Evolutionary conservation across 2,888 invertebrate genomes (phyloP), one percentile per base, ranked within the genome.

Genomic region (Phania funesta): DNA sequence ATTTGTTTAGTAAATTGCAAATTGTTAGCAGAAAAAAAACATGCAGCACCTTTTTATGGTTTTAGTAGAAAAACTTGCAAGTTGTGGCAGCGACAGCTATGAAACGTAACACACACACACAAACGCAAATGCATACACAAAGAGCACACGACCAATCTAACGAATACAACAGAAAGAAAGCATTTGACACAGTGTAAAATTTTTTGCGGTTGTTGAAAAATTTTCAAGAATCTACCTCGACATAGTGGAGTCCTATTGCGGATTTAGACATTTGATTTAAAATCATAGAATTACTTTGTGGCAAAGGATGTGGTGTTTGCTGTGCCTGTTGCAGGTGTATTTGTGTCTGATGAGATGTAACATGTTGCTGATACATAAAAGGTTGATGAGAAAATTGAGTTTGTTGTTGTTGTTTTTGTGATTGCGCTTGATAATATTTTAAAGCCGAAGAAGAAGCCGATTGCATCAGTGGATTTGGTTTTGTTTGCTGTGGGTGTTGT

Each of bases 201-300:
- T 46, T n/a, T n/a, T 50, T 48, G 7, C 29, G n/a, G 18, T 38
- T 29, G 29, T 65, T 46, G 68, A 60, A 70, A 78, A 78, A 68
- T 32, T 54, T 75, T 71, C 64, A 76, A 84, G 86, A 87, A 88
- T 90, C 90, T 90, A 90, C 90, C 90, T 90, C 90, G 87, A 87
- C 87, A 86, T 87, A 90, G 85, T 90, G 89, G 84, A 88, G 86
- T 58, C 88, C 89, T 85, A 87, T 84, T 80, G 87, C 87, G 80
- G 91, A 90, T 85, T 90, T 89, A 76, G 90, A 89, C 90, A 90
- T 90, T 88, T 89, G 89, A 87, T 84, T 89, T 83, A 88, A 88
- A 86, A 87, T 88, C 86, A 89, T 79, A 71, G 89, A 87, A 83
- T 86, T 88, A 86, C 88, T 87, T 87, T 88, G 89, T 87, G 88